Base-by-base conservation (phyloP, 2,113 vertebrate species). In the Lynx canadensis region DNA sequence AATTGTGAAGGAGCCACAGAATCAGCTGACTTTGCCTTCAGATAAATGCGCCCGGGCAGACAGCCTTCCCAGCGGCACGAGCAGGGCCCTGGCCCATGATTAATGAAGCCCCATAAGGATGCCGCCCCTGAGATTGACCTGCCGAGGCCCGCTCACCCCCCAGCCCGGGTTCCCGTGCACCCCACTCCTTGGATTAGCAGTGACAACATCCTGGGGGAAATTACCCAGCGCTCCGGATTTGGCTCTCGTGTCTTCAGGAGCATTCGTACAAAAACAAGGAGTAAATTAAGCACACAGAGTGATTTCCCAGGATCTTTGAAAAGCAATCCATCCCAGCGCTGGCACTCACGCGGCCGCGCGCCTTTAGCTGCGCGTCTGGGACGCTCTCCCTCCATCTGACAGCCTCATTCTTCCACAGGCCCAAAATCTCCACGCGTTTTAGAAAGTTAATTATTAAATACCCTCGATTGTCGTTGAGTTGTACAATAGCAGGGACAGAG, bases 371-470 rank as follows among this genome's bases (percentile, higher is more conserved):
- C 94, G 82, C 97, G 97, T 88, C 83, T 88, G 86, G 73, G 66
- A 18, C 79, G 29, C 86, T 94, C 94, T 98, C 97, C 95, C 96
- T 97, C 98, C 98, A 96, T 98, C 98, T 98, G 98, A 97, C 89
- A 14, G 96, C 94, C 96, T 97, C 96, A 97, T 97, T 97, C 97
- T 97, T 96, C 93, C 66, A 89, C 74, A 94, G 96, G 96, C 97
- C 97, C 98, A 29, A 98, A 97, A 98, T 97, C 98, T 97, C 98
- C 95, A 86, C 41, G 19, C 71, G 93, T 33, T 96, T 96, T 85
- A 95, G 96, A 97, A 95, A 98, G 98, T 99, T 99, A 99, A 99
- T 98, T 79, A 99, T 98, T 99, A 98, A 98, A 97, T 48, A 68
- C 92, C 81, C 97, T 94, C 97, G 85, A 93, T 66, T 97, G 90